Evolutionary conservation across 1,140 invertebrate species (phyloP), one percentile per base, ranked within the genome.

Genomic region (Drosophila quadrilineata): DNA sequence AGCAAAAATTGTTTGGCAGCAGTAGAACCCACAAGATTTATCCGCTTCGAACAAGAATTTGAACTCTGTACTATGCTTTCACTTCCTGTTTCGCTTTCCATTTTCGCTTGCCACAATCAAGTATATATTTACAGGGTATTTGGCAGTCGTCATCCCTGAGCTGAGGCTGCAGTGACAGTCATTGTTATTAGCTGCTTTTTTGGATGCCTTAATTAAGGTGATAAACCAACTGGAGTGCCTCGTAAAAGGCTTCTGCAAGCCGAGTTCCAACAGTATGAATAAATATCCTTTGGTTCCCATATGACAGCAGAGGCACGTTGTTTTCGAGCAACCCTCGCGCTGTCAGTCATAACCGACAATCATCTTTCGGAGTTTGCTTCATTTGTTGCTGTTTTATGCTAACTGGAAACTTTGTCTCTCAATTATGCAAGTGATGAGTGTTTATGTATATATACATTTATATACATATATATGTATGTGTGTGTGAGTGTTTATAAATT

Each of bases 341-440:
- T 6, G 5, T 9, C 2, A 41, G 24, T 67, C 68, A 84, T 73
- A 64, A 82, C 38, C 41, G 77, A 56, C 63, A 84, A 82, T 82
- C 67, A 84, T 77, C 69, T 70, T 71, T 82, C 54, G 52, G 58
- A 50, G 40, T n/a, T 57, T 58, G 75, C 77, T 84, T 84, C 77
- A 82, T 82, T 77, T 82, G 77, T 57, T 71, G 69, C 22, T 10
- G 28, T n/a, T n/a, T 41, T 52, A 56, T 49, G 14, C 36, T 26
- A 45, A 17, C 28, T 56, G 33, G n/a, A 65, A 60, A 76, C 50
- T 58, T 68, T 54, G 28, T 48, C 36, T 53, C 65, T 84, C 60
- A 84, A 84, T 82, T 82, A 82, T 77, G 59, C 57, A 70, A 54
- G 60, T 67, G 26, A 48, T 58, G 49, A n/a, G 48, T 45, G 17